Percentiles rank a stretch among this genome's conserved stretches.
Conservation (phyloP, 2,888 invertebrate genomes). For the Thyatira batis region DNA sequence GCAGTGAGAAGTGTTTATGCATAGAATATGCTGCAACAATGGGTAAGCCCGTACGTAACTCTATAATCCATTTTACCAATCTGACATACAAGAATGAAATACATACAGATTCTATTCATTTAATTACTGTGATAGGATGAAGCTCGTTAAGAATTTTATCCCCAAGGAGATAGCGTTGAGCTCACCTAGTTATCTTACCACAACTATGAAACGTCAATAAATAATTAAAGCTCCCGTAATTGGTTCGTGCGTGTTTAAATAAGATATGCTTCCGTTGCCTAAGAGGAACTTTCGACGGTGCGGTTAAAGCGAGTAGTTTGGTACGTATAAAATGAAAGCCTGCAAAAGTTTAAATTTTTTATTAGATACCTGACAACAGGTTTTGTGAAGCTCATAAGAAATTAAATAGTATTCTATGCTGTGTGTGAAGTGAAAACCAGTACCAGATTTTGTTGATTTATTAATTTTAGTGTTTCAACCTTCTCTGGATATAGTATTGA, state of each 20-base stretch:
- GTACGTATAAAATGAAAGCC: constrained; percentile 38
- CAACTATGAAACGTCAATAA: constrained; percentile 35
- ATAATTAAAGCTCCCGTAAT: constrained; percentile 55
- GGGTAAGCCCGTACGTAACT: no score
- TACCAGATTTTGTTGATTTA: not conserved
- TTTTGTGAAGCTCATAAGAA: constrained; percentile 1
- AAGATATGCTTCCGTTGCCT: constrained; percentile 47
- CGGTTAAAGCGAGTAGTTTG: constrained; percentile 29
- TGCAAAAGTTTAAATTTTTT: constrained; percentile 30
- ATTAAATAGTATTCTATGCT: not conserved
- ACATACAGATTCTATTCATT: not conserved
- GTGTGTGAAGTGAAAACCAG: not conserved
- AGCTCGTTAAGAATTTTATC: not conserved
- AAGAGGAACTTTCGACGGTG: constrained; percentile 36
- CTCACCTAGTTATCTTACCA: constrained; percentile 40
- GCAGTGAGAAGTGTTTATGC: no score
- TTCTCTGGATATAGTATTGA: not conserved
- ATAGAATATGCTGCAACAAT: no score
- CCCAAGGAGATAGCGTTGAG: constrained; percentile 9
- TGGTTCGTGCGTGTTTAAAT: constrained; percentile 59
- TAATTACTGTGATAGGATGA: not conserved
- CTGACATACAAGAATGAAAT: no score
- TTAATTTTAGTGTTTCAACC: not conserved
- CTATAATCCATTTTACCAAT: no score
- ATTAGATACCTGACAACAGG: not conserved